phyloP scores from a whole-genome alignment of 2,888 invertebrate species.

The Xestia rhomboidea region DNA sequence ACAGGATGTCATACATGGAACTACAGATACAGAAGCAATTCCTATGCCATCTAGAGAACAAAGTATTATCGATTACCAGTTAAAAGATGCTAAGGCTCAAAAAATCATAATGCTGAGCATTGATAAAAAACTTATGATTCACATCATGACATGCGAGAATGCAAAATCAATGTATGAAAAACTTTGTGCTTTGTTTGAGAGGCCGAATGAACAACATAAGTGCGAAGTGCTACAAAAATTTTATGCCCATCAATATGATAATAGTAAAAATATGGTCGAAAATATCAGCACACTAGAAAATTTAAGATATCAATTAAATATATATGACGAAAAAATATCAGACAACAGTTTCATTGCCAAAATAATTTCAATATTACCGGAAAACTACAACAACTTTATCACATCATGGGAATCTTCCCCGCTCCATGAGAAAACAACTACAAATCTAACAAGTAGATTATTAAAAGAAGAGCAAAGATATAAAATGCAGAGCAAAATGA shows the following conservation, averaged over 20 bases:
- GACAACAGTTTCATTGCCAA: not conserved
- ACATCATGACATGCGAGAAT: conserved; percentile 5
- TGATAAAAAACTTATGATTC: conserved; percentile 7
- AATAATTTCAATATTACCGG: too few relatives aligned
- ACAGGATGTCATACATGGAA: conserved; percentile 1
- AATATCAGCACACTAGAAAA: conserved; percentile 4
- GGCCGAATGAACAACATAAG: conserved; percentile 1
- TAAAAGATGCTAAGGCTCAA: not conserved
- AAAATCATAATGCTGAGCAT: conserved; percentile 1
- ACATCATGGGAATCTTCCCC: conserved; percentile 11
- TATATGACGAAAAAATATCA: not conserved
- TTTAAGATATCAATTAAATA: not conserved
- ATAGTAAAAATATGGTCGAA: not conserved
- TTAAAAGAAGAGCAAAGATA: conserved; percentile 12
- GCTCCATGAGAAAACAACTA: conserved; percentile 4
- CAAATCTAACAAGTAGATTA: conserved; percentile 13
- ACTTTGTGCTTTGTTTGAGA: conserved; percentile 4
- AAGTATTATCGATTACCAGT: not conserved
- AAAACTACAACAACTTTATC: not conserved
- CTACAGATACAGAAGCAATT: not conserved
- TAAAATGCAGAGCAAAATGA: conserved; percentile 1
- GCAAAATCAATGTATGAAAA: conserved; percentile 3
- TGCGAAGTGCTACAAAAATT: conserved; percentile 4
- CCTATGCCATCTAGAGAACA: conserved; percentile 5
- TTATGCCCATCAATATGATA: not conserved